phyloP scores from a whole-genome alignment of 2,888 invertebrate species.

The Aporophyla lueneburgensis region DNA sequence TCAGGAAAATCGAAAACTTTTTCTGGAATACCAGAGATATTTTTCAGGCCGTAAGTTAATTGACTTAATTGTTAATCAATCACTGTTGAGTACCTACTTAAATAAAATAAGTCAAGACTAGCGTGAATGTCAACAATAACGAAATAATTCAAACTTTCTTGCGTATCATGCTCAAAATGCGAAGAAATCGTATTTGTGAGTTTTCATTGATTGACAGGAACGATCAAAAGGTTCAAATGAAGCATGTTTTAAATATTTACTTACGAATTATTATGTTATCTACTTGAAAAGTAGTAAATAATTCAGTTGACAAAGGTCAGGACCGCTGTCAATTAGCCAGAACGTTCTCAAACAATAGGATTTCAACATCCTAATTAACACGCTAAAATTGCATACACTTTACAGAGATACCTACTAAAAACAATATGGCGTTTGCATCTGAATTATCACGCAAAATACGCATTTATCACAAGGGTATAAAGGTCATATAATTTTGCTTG shows the following conservation, averaged over 20 bases:
- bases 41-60: neutral
- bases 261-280: slow-evolving; percentile 8
- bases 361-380: slow-evolving; percentile 16
- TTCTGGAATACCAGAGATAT: neutral
- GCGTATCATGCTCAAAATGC: neutral
- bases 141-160: neutral
- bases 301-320: slow-evolving; percentile 31
- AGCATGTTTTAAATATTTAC: neutral
- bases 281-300: slow-evolving; percentile 4
- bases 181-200: no score
- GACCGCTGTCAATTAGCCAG: slow-evolving; percentile 10
- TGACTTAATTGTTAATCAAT: neutral
- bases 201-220: neutral
- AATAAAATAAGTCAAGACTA: neutral
- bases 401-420: neutral
- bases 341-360: slow-evolving; percentile 21
- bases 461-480: neutral
- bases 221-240: neutral
- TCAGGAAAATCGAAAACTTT: neutral
- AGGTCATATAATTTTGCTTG: neutral
- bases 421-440: neutral
- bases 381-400: neutral
- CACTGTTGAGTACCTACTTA: neutral
- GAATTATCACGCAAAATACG: neutral
- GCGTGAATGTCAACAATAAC: neutral